These are phyloP conservation scores for Petrocephalus sullivani DNA, from an alignment of 2,797 vertebrate species.

Conservation along the genomic window DNA sequence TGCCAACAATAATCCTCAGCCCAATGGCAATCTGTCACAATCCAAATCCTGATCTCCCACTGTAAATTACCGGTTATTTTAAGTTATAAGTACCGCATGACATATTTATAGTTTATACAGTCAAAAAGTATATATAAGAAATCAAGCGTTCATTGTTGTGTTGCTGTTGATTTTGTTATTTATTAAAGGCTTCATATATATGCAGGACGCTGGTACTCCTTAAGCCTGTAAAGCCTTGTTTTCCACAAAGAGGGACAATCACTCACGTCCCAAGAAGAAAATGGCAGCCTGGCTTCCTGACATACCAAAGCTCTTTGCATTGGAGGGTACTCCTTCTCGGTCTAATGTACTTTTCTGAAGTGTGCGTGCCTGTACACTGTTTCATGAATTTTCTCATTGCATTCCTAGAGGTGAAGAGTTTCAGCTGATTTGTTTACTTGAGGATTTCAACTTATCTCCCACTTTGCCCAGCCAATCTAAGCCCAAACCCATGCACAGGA, in stretches of 20 bases:
- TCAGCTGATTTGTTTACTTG: neutral
- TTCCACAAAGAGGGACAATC: conserved; percentile 14
- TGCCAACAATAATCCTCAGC: neutral
- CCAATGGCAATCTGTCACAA: neutral
- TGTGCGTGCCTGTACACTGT: neutral
- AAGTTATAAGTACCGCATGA: conserved; percentile 84
- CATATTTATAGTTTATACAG: conserved; percentile 80
- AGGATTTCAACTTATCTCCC: neutral
- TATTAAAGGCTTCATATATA: conserved; percentile 87
- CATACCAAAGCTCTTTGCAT: neutral
- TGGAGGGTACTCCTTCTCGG: neutral
- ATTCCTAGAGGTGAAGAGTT: neutral
- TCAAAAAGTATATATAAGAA: conserved; percentile 52
- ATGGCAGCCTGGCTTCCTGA: neutral
- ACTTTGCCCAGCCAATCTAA: neutral
- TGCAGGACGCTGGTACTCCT: conserved; percentile 38
- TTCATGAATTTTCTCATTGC: neutral
- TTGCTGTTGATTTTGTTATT: conserved; percentile 74
- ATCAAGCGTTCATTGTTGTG: conserved; percentile 46
- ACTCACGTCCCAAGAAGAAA: neutral
- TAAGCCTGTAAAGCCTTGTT: neutral
- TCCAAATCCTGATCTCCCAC: conserved; percentile 56
- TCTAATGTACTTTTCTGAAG: neutral
- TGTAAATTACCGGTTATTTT: conserved; percentile 83
- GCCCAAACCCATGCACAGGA: neutral